These are phyloP conservation scores for Cephus pulcher DNA, from an alignment of 2,888 invertebrate genomes.

Conservation along the genomic window DNA sequence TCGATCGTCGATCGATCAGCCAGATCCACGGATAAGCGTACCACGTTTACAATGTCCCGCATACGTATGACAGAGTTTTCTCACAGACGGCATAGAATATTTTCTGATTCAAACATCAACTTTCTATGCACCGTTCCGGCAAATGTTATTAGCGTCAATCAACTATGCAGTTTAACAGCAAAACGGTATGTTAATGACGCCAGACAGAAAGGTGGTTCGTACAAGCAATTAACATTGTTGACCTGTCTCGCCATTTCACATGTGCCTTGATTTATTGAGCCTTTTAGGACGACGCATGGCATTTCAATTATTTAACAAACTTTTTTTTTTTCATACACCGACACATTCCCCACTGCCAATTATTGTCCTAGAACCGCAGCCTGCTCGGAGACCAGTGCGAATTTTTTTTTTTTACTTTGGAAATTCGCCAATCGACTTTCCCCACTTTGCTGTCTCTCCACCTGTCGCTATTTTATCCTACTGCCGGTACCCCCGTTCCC, in stretches of 20 bases:
- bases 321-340: conserved; percentile 31
- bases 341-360: conserved; percentile 49
- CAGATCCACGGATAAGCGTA: not conserved
- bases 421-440: not conserved
- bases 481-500: not conserved
- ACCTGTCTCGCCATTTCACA: conserved; percentile 23
- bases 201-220: conserved; percentile 11
- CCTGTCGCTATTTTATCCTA: not conserved
- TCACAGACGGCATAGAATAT: not conserved
- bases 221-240: conserved; percentile 51
- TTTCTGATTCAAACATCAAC: conserved; percentile 49
- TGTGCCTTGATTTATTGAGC: conserved; percentile 43
- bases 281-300: conserved; percentile 30
- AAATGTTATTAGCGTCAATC: conserved; percentile 14
- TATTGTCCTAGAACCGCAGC: conserved; percentile 36
- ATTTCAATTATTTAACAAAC: conserved; percentile 20
- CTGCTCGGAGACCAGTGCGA: conserved; percentile 8
- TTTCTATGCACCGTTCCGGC: conserved; percentile 36
- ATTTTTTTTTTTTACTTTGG: not conserved
- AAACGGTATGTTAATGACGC: conserved; percentile 23
- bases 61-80: not conserved
- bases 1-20: not conserved
- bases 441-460: not conserved
- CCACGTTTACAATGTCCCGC: not conserved
- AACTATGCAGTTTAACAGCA: not conserved